These are phyloP conservation scores for Chironomus striatipennis DNA, from an alignment of 1,140 invertebrate species.

Conservation along the genomic window DNA sequence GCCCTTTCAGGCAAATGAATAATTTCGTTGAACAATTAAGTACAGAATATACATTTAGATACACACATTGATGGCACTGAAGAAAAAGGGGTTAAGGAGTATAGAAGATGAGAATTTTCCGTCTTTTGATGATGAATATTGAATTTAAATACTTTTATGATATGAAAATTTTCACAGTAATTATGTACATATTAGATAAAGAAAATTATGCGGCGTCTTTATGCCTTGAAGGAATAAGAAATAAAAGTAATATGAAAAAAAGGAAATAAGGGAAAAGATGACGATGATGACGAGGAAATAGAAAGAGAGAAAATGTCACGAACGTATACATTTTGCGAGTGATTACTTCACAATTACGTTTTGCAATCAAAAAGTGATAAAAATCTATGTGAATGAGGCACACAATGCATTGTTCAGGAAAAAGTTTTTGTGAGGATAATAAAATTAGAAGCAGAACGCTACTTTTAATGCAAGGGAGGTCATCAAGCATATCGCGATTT, in stretches of 20 bases:
- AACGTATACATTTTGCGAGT: too few relatives aligned
- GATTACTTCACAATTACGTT: too few relatives aligned
- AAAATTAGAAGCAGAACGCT: too few relatives aligned
- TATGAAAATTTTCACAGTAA: not conserved
- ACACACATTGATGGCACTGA: not conserved
- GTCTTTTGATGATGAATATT: not conserved
- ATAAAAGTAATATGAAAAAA: too few relatives aligned
- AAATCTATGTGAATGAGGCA: not conserved
- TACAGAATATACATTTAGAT: not conserved
- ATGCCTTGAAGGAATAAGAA: not conserved
- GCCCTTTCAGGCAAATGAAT: not conserved
- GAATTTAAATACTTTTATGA: constrained; percentile 5
- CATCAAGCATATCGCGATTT: too few relatives aligned
- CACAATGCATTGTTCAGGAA: too few relatives aligned
- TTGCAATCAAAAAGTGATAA: constrained; percentile 5
- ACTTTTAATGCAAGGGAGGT: too few relatives aligned
- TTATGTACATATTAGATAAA: not conserved
- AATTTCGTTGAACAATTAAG: not conserved
- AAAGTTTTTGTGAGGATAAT: too few relatives aligned
- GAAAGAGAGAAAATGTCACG: too few relatives aligned
- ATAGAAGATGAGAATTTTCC: not conserved
- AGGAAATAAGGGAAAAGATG: too few relatives aligned
- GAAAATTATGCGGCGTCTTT: not conserved
- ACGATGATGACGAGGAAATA: too few relatives aligned
- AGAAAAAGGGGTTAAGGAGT: not conserved